These are phyloP conservation scores for Hirtodrosophila duncani DNA, from an alignment of 2,888 invertebrate genomes.

Conservation along the genomic window DNA sequence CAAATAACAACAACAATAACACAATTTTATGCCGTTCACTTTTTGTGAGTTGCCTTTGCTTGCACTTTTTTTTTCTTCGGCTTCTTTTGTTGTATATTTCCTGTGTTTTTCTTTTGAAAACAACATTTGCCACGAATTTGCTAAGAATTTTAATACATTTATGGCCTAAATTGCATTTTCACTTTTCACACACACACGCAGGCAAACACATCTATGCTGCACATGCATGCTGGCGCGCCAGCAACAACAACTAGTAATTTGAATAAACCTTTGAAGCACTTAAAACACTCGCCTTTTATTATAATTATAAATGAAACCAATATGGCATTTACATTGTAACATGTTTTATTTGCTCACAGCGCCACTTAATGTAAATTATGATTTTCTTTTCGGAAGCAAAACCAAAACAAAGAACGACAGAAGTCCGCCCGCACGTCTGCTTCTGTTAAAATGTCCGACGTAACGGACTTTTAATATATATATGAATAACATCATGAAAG, in stretches of 20 bases:
- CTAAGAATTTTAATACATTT: slow-evolving; percentile 55
- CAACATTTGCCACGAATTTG: slow-evolving; percentile 41
- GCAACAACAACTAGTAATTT: too few species aligned
- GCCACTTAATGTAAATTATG: slow-evolving; percentile 25
- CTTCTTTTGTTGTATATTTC: slow-evolving; percentile 2
- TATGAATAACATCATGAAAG: too few species aligned
- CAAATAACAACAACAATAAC: slow-evolving; percentile 35
- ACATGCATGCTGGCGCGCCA: not conserved
- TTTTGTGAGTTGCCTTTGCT: slow-evolving; percentile 29
- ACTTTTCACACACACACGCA: slow-evolving; percentile 41
- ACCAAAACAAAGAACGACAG: slow-evolving; percentile 55
- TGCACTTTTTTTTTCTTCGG: slow-evolving; percentile 9
- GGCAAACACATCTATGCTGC: slow-evolving; percentile 1
- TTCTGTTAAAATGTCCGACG: too few species aligned
- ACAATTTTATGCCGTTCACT: slow-evolving; percentile 42
- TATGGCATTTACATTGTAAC: slow-evolving; percentile 43
- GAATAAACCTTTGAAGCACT: too few species aligned
- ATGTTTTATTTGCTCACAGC: slow-evolving; percentile 15
- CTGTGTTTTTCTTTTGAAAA: not conserved
- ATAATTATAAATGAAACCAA: slow-evolving; percentile 42
- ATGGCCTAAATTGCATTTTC: slow-evolving; percentile 62
- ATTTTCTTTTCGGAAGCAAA: slow-evolving; percentile 33
- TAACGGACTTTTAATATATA: too few species aligned
- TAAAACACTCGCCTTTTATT: slow-evolving; percentile 3
- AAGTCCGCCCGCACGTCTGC: too few species aligned